Conservation (phyloP, 1,140 invertebrate genomes). For the Brachionus paranguensis region DNA sequence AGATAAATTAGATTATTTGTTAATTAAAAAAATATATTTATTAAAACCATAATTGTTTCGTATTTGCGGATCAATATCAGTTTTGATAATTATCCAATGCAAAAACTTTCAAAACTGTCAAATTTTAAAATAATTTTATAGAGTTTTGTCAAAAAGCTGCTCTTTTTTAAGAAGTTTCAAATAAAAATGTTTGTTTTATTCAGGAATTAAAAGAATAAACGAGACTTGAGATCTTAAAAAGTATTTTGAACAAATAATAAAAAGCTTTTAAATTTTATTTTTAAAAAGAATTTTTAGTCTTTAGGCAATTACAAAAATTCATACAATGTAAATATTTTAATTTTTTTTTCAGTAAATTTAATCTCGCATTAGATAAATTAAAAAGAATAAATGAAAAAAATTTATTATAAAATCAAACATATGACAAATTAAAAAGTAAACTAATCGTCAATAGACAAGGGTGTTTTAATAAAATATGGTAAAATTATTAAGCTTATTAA, state of each 20-base stretch:
- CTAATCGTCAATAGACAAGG: slow-evolving; percentile 10
- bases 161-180: no score
- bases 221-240: no score
- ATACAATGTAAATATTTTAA: background rate
- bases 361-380: background rate
- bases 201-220: no score
- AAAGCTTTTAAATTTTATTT: no score
- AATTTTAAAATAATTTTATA: background rate
- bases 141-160: no score
- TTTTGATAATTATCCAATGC: background rate
- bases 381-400: background rate
- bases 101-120: no score
- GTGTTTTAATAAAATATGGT: slow-evolving; percentile 27
- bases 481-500: slow-evolving; percentile 14
- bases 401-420: background rate
- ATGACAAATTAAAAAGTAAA: background rate
- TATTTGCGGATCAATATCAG: background rate
- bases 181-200: no score
- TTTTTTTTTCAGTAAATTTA: background rate
- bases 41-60: background rate
- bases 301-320: background rate
- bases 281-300: no score
- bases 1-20: background rate
- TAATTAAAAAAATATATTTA: background rate
- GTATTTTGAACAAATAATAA: no score